A percentile compares a stretch with the other conserved stretches of the same genome.
Evolutionary conservation across 2,113 vertebrate species (phyloP).

Genomic region (Ibidorhyncha struthersii): DNA sequence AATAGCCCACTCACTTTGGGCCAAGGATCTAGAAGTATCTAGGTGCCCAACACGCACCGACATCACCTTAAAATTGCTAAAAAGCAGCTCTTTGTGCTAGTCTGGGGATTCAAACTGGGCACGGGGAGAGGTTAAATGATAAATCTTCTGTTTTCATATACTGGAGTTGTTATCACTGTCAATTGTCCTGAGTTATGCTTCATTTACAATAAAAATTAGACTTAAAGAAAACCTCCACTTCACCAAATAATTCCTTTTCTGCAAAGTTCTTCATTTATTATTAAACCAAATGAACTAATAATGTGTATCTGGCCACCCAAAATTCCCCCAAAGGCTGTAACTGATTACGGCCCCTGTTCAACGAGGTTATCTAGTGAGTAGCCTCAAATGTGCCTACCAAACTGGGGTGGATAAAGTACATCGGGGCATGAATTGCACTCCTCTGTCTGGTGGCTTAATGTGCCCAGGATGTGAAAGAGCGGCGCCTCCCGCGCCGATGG

Average conservation of each 20-base stretch:
- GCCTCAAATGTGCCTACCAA: neutral
- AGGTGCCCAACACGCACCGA: neutral
- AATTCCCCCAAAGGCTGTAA: neutral
- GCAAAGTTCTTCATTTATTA: neutral
- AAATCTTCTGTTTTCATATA: neutral
- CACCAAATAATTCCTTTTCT: neutral
- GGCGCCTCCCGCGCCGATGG: rapidly evolving
- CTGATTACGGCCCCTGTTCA: neutral
- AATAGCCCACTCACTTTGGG: neutral
- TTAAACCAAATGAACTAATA: neutral
- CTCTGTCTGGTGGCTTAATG: neutral
- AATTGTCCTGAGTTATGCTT: neutral
- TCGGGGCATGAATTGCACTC: neutral
- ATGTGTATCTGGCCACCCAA: neutral
- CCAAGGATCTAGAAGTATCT: neutral
- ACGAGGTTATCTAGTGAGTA: neutral
- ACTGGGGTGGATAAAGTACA: neutral
- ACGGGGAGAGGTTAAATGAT: neutral
- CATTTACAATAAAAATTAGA: neutral
- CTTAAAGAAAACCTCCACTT: neutral
- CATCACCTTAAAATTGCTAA: neutral
- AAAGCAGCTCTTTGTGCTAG: neutral
- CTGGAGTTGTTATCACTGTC: neutral
- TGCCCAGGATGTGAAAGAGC: neutral
- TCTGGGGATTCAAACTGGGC: neutral